Base-by-base conservation (phyloP, 2,113 vertebrate species). In the Grammomys surdaster region DNA sequence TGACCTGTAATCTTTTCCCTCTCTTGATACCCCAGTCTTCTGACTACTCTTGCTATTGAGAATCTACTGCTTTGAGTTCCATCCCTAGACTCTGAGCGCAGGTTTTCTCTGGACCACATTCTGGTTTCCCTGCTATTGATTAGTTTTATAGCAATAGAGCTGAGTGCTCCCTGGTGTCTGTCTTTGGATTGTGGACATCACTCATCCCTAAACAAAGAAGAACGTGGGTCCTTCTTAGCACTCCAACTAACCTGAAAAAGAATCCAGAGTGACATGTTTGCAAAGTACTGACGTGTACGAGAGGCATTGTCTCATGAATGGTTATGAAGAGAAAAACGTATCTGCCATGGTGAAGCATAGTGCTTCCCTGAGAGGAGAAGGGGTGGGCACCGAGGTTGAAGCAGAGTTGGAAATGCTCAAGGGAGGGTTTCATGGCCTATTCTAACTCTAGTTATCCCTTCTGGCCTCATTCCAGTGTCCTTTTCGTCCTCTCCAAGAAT, bases 1-100 rank as follows among this genome's bases (percentile, higher is more conserved):
- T 82, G 89, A 96, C 95, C 96, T 97, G 97, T 97, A 96, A 97
- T 97, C 94, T 95, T 75, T 96, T 95, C 78, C 77, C 89, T 75
- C 72, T 93, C 91, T 95, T 97, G 87, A 94, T 95, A 94, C 87
- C 84, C 89, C 43, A 36, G 31, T 88, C 94, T 96, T 86, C 89
- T 46, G 8, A 84, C 63, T 36, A 7, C 80, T 88, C 89, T 92
- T 40, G 26, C 69, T 67, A 85, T 16, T 11, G 58, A 91, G 76
- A 95, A 67, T 48, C 96, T 82, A 46, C 56, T 87, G 88, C 92
- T 95, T 76, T 65, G 91, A 92, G 92, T 91, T 94, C 36, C 5
- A 43, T 28, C 26, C 48, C 48, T 48, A 46, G 86, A 16, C 89
- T 73, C 93, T 2, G 81, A 69, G 77, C 51, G 3, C 54, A 31